Percentiles rank a stretch among this genome's conserved stretches.
Conservation (phyloP, 2,113 vertebrate species). For the Percopsis transmontana region DNA sequence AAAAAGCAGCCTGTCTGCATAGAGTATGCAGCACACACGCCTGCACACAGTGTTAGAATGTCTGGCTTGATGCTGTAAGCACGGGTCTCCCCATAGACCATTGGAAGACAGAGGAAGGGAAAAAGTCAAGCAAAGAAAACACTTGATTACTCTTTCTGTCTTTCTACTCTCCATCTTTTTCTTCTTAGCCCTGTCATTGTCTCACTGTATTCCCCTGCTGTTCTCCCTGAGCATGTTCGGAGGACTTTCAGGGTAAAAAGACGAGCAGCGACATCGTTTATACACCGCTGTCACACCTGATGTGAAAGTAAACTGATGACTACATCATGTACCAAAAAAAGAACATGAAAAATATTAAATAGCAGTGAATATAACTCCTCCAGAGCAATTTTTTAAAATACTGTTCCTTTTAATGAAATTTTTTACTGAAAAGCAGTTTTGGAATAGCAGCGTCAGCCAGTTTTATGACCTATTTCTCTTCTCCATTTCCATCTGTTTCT, state of each 20-base stretch:
- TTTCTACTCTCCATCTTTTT: background rate
- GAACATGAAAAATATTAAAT: background rate
- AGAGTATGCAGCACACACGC: slow-evolving; percentile 24
- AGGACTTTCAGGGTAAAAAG: too few relatives aligned
- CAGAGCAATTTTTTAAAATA: background rate
- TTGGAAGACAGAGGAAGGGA: background rate
- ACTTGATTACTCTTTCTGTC: background rate
- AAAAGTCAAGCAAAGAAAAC: background rate
- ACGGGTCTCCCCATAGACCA: slow-evolving; percentile 19
- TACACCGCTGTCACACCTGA: too few relatives aligned
- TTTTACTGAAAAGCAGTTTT: slow-evolving; percentile 21
- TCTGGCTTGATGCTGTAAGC: slow-evolving; percentile 1
- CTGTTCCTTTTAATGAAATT: slow-evolving; percentile 16
- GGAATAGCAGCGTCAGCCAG: slow-evolving; percentile 23
- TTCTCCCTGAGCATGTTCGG: background rate
- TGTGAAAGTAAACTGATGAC: too few relatives aligned
- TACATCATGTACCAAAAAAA: too few relatives aligned
- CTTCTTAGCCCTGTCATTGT: background rate
- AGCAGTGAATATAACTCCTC: background rate
- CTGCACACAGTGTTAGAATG: slow-evolving; percentile 27
- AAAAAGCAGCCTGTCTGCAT: slow-evolving; percentile 50
- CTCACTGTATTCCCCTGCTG: background rate
- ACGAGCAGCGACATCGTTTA: too few relatives aligned
- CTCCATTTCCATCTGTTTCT: background rate
- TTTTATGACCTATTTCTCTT: slow-evolving; percentile 29